Conservation (phyloP, 1,140 invertebrate genomes). For the Penaeus japonicus region DNA sequence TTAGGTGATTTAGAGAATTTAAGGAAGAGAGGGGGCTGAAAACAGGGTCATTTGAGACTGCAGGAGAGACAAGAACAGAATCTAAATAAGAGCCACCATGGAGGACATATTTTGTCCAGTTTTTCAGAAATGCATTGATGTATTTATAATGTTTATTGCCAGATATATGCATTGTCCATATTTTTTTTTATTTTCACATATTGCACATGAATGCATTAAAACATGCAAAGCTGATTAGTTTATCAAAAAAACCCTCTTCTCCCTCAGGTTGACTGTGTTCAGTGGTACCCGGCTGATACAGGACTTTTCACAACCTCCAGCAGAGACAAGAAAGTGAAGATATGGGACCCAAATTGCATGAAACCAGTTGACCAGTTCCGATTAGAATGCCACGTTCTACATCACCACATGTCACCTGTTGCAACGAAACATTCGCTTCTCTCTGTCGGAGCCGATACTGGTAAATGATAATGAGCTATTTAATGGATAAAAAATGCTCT, state of each 20-base stretch:
- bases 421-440: constrained; percentile 31
- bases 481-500: too few species aligned
- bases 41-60: too few species aligned
- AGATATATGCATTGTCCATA: background rate
- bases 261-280: constrained; percentile 40
- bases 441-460: constrained; percentile 21
- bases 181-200: too few species aligned
- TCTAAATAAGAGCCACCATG: too few species aligned
- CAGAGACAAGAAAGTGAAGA: constrained; percentile 31
- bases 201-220: too few species aligned
- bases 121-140: too few species aligned
- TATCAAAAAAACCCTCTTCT: background rate
- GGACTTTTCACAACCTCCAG: constrained; percentile 40
- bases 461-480: background rate
- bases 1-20: too few species aligned
- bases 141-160: too few species aligned
- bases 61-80: too few species aligned
- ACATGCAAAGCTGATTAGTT: too few species aligned
- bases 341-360: constrained; percentile 49
- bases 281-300: constrained; percentile 48
- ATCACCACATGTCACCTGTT: constrained; percentile 44
- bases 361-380: constrained; percentile 34
- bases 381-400: constrained; percentile 20
- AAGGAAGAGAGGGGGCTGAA: too few species aligned
- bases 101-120: too few species aligned